Evolutionary conservation across 2,113 vertebrate species (phyloP).

Genomic region (Nycticryphes semicollaris): DNA sequence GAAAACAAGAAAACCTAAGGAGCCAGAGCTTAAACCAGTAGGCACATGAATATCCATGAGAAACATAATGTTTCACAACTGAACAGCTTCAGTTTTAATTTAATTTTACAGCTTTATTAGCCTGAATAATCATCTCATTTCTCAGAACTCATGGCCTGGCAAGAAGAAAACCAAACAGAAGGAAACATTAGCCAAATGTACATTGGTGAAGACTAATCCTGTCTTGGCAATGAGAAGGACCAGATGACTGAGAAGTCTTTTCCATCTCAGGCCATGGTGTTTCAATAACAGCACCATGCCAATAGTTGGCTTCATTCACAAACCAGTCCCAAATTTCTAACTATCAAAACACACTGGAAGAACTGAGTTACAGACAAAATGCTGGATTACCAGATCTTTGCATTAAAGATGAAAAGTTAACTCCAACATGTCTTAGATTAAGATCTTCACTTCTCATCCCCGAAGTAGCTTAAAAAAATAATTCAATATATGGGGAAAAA

Average conservation of each 20-base stretch:
- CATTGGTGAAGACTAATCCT: slow-evolving; percentile 16
- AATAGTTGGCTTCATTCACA: neutral
- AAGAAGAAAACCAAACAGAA: neutral
- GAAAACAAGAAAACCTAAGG: neutral
- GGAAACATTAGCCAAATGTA: neutral
- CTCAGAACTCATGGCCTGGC: neutral
- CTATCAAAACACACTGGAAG: neutral
- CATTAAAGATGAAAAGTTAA: neutral
- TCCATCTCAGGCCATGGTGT: neutral
- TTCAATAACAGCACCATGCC: neutral
- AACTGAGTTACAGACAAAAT: neutral
- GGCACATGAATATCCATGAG: neutral
- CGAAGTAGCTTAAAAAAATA: neutral
- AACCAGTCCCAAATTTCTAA: neutral
- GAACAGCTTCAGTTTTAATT: neutral
- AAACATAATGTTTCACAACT: neutral
- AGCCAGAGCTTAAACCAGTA: neutral
- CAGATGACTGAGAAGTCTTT: slow-evolving; percentile 20
- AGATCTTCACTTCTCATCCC: neutral
- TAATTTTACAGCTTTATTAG: slow-evolving; percentile 33
- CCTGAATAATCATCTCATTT: neutral
- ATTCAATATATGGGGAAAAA: neutral
- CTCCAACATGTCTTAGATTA: neutral
- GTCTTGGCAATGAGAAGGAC: neutral
- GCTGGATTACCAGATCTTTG: accelerated